Conservation (phyloP, 1,140 invertebrate species). For the Galleria mellonella region DNA sequence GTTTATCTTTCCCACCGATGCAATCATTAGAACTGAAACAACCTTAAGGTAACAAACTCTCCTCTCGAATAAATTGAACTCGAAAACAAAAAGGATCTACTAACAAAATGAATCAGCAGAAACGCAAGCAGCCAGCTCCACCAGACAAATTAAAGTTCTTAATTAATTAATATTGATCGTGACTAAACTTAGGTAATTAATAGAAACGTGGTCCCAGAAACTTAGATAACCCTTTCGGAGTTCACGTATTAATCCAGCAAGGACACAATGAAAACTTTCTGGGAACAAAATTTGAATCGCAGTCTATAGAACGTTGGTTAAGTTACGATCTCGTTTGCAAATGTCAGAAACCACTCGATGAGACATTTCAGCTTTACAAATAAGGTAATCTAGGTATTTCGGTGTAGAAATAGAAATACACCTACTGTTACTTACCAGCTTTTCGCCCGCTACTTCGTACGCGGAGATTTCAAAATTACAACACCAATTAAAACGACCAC, state of each 20-base stretch:
- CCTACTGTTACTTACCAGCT: too few relatives aligned
- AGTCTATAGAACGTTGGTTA: slow-evolving; percentile 25
- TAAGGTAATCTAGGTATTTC: background rate
- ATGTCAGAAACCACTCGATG: too few relatives aligned
- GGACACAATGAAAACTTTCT: slow-evolving; percentile 52
- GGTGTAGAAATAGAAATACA: too few relatives aligned
- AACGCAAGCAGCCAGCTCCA: slow-evolving; percentile 13
- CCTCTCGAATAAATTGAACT: slow-evolving; percentile 2
- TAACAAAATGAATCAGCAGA: slow-evolving; percentile 3
- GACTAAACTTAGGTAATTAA: slow-evolving; percentile 51
- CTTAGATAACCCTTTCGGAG: slow-evolving; percentile 58
- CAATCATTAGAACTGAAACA: too few relatives aligned
- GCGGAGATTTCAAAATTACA: too few relatives aligned
- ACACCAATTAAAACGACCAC: too few relatives aligned
- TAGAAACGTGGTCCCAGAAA: slow-evolving; percentile 53
- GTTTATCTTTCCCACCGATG: too few relatives aligned
- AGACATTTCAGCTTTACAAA: background rate
- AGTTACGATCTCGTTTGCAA: slow-evolving; percentile 8
- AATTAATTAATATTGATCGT: slow-evolving; percentile 60
- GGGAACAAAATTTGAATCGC: slow-evolving; percentile 37
- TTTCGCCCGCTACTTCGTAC: too few relatives aligned
- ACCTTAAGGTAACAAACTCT: too few relatives aligned
- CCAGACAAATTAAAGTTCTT: slow-evolving; percentile 32
- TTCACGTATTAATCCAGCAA: slow-evolving; percentile 55
- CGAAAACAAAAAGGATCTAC: slow-evolving; percentile 3